Percentiles rank a stretch among this genome's conserved stretches.
phyloP scores from a whole-genome alignment of 1,140 invertebrate genomes.

The Aphelenchoides besseyi region DNA sequence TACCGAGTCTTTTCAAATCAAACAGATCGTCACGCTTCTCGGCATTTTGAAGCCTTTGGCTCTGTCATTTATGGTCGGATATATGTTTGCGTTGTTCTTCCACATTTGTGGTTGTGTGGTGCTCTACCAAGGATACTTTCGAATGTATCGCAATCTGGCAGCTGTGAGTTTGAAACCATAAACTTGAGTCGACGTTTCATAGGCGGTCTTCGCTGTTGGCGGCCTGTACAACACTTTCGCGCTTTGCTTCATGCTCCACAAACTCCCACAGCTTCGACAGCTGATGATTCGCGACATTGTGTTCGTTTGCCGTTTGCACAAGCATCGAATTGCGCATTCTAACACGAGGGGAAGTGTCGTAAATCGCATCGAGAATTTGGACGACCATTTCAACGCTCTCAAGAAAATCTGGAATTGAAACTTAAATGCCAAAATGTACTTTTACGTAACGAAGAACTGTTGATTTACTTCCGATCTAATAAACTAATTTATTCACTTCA shows the following conservation, averaged over 20 bases:
- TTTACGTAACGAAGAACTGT: too few species aligned
- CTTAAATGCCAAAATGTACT: too few species aligned
- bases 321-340: neutral
- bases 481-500: too few species aligned
- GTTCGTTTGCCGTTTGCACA: neutral
- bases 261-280: neutral
- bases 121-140: neutral
- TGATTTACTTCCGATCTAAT: too few species aligned
- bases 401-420: neutral
- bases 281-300: constrained; percentile 6
- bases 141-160: neutral
- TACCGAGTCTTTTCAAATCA: constrained; percentile 2
- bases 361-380: neutral
- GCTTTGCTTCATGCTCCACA: neutral
- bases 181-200: neutral
- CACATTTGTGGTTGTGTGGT: neutral
- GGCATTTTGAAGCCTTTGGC: constrained; percentile 1
- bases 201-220: neutral
- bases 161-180: neutral
- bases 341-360: neutral
- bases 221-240: constrained; percentile 9
- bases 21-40: constrained; percentile 11
- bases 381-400: neutral
- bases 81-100: neutral
- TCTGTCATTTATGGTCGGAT: neutral